Base-by-base conservation (phyloP, 2,797 vertebrate genomes). In the Percopsis omiscomaycus region DNA sequence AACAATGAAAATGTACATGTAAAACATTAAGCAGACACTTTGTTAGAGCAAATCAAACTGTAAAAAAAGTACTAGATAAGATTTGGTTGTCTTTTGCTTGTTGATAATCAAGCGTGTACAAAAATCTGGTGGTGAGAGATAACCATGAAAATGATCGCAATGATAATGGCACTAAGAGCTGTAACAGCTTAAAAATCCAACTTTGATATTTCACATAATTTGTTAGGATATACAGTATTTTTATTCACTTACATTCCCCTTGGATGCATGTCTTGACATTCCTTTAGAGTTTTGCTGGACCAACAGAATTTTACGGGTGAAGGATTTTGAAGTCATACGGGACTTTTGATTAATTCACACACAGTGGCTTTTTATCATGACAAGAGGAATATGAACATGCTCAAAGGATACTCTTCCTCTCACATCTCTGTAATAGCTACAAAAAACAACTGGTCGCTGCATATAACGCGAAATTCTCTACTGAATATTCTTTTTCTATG, bases 31-130 rank as follows among this genome's bases (percentile, higher is more conserved):
- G 14, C 47, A 32, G 11, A 48, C 47, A 44, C 10, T 9, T 51
- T 22, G 3, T 8, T 9, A 14, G 9, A 50, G 49, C 22, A 2
- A 4, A 53, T 53, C 51, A 53, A 53, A 56, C 37, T 56, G 55
- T 56, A 37, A 56, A 56, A 52, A 62, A 57, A 62, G 47, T 53
- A 6, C 47, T n/a, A 22, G 44, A 16, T 22, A 32, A 66, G 37
- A n/a, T 57, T 27, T 5, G 28, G 55, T 30, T 51, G 84, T 67
- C 88, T 91, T 89, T 80, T 89, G 82, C 86, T 86, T 79, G 86
- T 92, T 91, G 84, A 85, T 89, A 32, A 53, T 44, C 90, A 90
- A 64, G 88, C 80, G 85, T 72, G 80, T 79, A 71, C 64, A 73
- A 76, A 80, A 78, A 45, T 32, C n/a, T 29, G 14, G 52, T 13